Conservation (phyloP, 2,888 invertebrate genomes). For the Andrena dorsata region DNA sequence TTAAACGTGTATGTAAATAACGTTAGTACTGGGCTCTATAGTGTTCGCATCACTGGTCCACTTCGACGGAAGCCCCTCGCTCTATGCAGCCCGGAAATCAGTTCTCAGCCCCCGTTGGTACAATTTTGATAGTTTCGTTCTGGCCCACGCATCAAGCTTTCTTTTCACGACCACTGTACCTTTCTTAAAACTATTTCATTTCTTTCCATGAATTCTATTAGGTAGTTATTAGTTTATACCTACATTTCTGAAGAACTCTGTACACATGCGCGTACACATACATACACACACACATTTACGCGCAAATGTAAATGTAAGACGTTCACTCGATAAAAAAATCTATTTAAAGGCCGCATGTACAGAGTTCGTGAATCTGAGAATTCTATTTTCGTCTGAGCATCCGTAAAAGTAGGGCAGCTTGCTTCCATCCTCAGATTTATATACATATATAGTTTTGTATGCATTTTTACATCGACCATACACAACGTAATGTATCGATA, state of each 20-base stretch:
- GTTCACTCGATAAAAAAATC: neutral
- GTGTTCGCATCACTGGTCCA: too few species aligned
- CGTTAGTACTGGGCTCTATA: too few species aligned
- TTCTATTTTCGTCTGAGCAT: constrained; percentile 1
- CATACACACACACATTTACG: neutral
- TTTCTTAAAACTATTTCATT: too few species aligned
- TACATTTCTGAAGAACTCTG: too few species aligned
- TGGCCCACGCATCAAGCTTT: too few species aligned
- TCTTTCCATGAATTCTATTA: neutral
- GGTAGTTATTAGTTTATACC: neutral
- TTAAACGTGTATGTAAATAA: too few species aligned
- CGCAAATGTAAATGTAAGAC: neutral
- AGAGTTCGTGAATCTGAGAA: neutral
- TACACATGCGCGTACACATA: too few species aligned
- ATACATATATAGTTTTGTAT: constrained; percentile 11
- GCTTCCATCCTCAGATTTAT: neutral
- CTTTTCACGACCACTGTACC: too few species aligned
- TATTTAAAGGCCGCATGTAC: neutral
- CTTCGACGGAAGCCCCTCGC: too few species aligned
- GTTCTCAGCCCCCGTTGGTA: too few species aligned
- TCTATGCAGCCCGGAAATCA: too few species aligned
- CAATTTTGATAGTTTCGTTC: too few species aligned
- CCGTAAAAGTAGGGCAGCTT: neutral
- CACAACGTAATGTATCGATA: constrained; percentile 6
- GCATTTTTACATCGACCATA: constrained; percentile 16